These are phyloP conservation scores for Philereme transversata DNA, from an alignment of 2,888 invertebrate genomes.

Conservation along the genomic window DNA sequence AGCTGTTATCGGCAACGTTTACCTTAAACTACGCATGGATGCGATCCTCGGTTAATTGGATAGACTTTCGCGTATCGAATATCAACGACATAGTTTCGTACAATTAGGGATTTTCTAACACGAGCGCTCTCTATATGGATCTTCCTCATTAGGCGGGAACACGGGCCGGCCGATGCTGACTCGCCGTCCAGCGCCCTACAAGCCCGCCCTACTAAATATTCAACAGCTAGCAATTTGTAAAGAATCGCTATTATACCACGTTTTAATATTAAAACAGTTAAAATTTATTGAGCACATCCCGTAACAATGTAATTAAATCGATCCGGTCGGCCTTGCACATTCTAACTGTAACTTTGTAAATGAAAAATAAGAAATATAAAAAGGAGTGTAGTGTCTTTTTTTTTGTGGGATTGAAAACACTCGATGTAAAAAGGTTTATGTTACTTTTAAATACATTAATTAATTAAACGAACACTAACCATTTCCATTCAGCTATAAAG, in stretches of 20 bases:
- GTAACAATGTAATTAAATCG: constrained; percentile 68
- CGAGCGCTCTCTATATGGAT: constrained; percentile 65
- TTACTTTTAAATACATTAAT: constrained; percentile 65
- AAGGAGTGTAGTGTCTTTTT: constrained; percentile 35
- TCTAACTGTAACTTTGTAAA: constrained; percentile 52
- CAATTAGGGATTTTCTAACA: constrained; percentile 77
- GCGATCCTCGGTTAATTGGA: constrained; percentile 60
- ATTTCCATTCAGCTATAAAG: constrained; percentile 59
- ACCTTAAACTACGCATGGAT: constrained; percentile 44
- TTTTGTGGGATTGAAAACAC: constrained; percentile 52
- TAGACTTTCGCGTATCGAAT: constrained; percentile 63
- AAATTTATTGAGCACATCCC: constrained; percentile 59
- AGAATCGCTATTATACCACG: constrained; percentile 62
- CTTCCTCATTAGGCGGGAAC: constrained; percentile 72
- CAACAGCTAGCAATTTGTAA: constrained; percentile 68
- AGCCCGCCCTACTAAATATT: constrained; percentile 70
- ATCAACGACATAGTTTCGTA: constrained; percentile 70
- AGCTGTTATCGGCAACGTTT: constrained; percentile 37
- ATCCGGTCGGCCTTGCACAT: constrained; percentile 55
- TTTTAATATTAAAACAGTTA: constrained; percentile 57
- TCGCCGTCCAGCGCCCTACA: constrained; percentile 43
- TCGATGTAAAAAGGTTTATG: constrained; percentile 54
- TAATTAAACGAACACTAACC: constrained; percentile 48
- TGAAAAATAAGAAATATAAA: constrained; percentile 44
- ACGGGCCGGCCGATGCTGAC: constrained; percentile 50